Conservation (phyloP, 2,797 vertebrate species). For the Tragelaphus oryx region DNA sequence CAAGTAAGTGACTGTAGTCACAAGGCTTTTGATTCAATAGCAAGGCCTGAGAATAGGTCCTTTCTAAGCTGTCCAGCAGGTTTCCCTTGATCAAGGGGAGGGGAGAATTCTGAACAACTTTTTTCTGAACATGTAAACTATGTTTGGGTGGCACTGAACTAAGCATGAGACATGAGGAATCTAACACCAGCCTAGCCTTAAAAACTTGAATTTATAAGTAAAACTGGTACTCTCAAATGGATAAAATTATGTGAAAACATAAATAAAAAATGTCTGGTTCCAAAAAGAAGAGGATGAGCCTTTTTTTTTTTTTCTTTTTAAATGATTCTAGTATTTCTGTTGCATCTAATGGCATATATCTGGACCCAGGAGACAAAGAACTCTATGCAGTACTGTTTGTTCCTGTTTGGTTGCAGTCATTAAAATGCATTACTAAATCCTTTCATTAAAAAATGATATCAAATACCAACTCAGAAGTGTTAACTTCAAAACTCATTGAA, state of each 20-base stretch:
- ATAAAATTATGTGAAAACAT: not conserved
- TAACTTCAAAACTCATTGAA: not conserved
- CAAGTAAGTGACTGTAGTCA: not conserved
- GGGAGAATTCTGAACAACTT: not conserved
- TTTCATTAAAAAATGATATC: not conserved
- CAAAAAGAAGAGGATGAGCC: not conserved
- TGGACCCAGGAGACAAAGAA: not conserved
- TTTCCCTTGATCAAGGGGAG: not conserved
- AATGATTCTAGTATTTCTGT: slow-evolving; percentile 24
- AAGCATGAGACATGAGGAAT: not conserved
- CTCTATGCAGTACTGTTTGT: not conserved
- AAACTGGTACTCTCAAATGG: not conserved
- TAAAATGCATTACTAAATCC: not conserved
- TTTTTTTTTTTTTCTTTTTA: not conserved
- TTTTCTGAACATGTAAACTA: not conserved
- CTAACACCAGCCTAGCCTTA: not conserved
- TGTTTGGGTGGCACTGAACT: not conserved
- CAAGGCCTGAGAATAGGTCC: not conserved
- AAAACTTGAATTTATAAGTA: not conserved
- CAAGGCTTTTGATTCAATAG: not conserved
- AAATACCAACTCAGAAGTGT: not conserved
- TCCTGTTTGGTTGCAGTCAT: not conserved
- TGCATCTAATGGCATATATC: not conserved
- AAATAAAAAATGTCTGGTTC: not conserved
- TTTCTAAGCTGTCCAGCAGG: not conserved